Conservation (phyloP, 2,797 vertebrate genomes). For the Danionella dracula region DNA sequence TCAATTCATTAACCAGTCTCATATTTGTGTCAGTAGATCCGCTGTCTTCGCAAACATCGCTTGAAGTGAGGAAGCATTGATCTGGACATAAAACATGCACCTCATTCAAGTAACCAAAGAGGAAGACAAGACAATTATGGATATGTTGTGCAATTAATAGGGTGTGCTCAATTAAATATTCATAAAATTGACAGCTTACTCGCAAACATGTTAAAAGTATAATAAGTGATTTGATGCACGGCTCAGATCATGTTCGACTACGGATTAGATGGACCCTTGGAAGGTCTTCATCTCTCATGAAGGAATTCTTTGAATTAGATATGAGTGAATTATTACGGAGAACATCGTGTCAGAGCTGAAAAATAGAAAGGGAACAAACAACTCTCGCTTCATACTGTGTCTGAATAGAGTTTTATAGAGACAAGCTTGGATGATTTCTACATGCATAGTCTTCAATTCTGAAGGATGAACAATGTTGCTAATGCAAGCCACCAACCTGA, state of each 20-base stretch:
- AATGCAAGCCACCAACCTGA: neutral
- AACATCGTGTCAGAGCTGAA: neutral
- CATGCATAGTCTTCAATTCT: neutral
- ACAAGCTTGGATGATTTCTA: neutral
- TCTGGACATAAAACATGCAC: slow-evolving; percentile 7
- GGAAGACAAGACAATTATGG: slow-evolving; percentile 15
- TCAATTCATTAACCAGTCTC: slow-evolving; percentile 57
- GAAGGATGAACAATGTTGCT: neutral
- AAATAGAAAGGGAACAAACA: neutral
- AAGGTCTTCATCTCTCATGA: neutral
- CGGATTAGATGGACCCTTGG: neutral
- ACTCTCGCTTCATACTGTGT: neutral
- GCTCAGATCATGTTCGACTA: neutral
- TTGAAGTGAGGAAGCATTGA: slow-evolving; percentile 3
- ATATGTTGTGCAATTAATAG: slow-evolving; percentile 28
- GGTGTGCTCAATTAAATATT: slow-evolving; percentile 34
- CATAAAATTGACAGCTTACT: slow-evolving; percentile 33
- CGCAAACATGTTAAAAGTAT: slow-evolving; percentile 17
- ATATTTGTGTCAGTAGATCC: slow-evolving; percentile 55
- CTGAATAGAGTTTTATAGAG: neutral
- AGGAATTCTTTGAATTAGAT: neutral
- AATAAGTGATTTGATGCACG: neutral
- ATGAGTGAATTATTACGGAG: neutral
- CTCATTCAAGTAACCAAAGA: slow-evolving; percentile 12
- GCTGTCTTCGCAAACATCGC: slow-evolving; percentile 51